A percentile compares a stretch with the other conserved stretches of the same genome.
These are phyloP conservation scores for Perccottus glenii DNA, from an alignment of 2,113 vertebrate species.

Conservation along the genomic window DNA sequence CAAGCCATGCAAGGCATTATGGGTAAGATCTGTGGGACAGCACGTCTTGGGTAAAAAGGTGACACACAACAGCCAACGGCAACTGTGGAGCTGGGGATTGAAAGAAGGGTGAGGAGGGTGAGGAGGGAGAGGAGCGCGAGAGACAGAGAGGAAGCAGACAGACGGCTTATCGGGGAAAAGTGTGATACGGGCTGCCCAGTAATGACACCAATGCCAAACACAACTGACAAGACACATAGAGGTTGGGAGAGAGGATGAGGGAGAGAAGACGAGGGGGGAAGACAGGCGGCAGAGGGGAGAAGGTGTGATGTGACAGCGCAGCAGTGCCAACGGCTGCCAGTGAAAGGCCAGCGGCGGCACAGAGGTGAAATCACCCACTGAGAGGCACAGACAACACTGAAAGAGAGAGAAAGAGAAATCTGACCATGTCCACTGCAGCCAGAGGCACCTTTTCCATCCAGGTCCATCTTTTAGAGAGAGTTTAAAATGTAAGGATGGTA, in stretches of 20 bases:
- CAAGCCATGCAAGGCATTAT: constrained; percentile 65
- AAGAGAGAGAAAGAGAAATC: constrained; percentile 13
- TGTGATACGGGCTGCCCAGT: constrained; percentile 73
- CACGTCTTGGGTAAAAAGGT: constrained; percentile 68
- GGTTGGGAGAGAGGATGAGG: constrained; percentile 56
- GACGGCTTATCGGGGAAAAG: constrained; percentile 61
- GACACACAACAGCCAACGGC: constrained; percentile 65
- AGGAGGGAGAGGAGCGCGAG: constrained; percentile 20
- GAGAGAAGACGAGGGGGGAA: constrained; percentile 25
- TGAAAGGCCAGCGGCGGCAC: constrained; percentile 75
- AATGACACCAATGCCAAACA: constrained; percentile 75
- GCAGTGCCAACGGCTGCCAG: constrained; percentile 79
- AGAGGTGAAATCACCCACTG: constrained; percentile 67
- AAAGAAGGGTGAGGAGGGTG: constrained; percentile 1
- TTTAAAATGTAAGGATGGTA: not conserved
- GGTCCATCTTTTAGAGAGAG: too few relatives aligned
- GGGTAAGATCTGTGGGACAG: constrained; percentile 71
- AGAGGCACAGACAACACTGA: constrained; percentile 31
- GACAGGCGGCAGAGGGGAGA: constrained; percentile 71
- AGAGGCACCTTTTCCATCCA: not conserved
- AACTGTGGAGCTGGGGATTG: constrained; percentile 48
- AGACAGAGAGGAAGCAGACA: constrained; percentile 50
- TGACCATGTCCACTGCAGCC: constrained; percentile 1
- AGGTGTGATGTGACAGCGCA: constrained; percentile 81
- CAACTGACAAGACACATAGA: constrained; percentile 77